Conservation (phyloP, 2,113 vertebrate genomes). For the Scortum barcoo region DNA sequence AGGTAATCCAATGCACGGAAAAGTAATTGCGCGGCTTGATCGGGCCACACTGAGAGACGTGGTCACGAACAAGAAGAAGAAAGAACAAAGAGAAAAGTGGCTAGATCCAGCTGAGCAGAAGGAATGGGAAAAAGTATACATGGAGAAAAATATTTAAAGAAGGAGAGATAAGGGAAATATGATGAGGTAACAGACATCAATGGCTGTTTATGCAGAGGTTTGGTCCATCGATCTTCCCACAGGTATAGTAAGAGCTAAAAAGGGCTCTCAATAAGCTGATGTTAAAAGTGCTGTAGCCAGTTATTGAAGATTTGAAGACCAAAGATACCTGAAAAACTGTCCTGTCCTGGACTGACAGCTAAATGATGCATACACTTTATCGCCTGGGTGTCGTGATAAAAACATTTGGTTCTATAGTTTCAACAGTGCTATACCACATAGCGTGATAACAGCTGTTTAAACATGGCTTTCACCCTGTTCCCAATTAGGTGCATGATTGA, state of each 20-base stretch:
- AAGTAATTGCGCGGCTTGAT: constrained; percentile 28
- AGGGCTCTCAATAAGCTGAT: neutral
- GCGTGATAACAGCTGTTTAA: constrained; percentile 48
- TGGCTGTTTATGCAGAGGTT: constrained; percentile 3
- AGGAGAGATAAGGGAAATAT: constrained; percentile 4
- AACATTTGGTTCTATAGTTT: constrained; percentile 13
- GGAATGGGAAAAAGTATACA: neutral
- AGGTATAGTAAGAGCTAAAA: neutral
- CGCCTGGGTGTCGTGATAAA: constrained; percentile 18
- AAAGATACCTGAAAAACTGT: neutral
- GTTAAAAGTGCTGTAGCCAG: neutral
- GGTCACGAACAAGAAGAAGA: constrained; percentile 41
- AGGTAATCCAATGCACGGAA: constrained; percentile 25
- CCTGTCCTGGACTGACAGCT: too few species aligned
- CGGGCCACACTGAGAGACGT: constrained; percentile 23
- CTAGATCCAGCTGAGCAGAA: neutral
- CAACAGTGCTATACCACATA: constrained; percentile 29
- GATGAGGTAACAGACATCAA: constrained; percentile 27
- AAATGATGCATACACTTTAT: constrained; percentile 3
- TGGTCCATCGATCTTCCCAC: constrained; percentile 6
- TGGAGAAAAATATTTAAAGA: neutral
- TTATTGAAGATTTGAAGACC: neutral
- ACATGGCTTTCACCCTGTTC: constrained; percentile 42
- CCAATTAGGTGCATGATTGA: constrained; percentile 43
- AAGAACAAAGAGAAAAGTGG: constrained; percentile 24